Base-by-base conservation (phyloP, 2,797 vertebrate genomes). In the Karalla daura region DNA sequence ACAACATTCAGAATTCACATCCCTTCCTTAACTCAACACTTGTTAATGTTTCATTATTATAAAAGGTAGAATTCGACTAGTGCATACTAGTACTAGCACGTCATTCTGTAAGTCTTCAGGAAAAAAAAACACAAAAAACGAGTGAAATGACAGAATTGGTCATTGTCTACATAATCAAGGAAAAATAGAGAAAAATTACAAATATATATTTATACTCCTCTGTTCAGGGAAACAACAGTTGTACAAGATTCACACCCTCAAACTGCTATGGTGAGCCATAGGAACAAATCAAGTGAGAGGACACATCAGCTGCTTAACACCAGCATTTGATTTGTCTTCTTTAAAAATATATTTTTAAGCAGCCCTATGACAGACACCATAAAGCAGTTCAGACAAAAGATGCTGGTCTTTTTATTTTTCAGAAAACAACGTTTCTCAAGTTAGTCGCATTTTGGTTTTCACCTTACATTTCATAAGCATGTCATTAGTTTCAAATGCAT, bases 191-290 rank as follows among this genome's bases (percentile, higher is more conserved):
- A 61, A 76, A n/a, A 79, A 81, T 88, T 90, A 92, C 88, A 93
- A 91, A 93, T 91, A 93, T 92, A 90, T 84, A 90, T 88, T 64
- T 77, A 83, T 84, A n/a, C n/a, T n/a, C n/a, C 76, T 87, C 80
- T 89, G n/a, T 86, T 86, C 56, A 76, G 80, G 81, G 73, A 88
- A 89, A 86, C 72, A 81, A 68, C 51, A 78, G 80, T 83, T 87
- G 70, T 83, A 87, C 78, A 91, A 80, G 67, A 76, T 63, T 84
- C 72, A 77, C 77, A 65, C 80, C 74, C 61, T 81, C 69, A 89
- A 67, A 81, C 70, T 25, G 52, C 60, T 77, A 58, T 72, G 66
- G 21, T 25, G 55, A 79, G 36, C 54, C 32, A 76, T 63, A 84
- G 46, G 71, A 78, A 87, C 69, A 84, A 86, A 79, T 78, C 50